Evolutionary conservation across 2,113 vertebrate species (phyloP).

Genomic region (Alosa alosa): DNA sequence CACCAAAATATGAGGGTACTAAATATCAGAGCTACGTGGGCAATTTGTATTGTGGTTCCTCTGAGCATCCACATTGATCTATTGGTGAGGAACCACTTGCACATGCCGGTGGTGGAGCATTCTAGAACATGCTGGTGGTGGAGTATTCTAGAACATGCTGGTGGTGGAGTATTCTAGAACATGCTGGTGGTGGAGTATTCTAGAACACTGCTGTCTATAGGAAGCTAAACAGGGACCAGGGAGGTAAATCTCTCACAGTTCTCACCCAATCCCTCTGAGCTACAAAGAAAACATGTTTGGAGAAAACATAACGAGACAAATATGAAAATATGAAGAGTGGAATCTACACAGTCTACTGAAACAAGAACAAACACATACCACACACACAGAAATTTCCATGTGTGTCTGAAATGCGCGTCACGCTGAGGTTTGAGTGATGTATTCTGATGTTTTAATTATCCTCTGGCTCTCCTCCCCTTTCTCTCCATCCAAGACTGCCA

Average conservation of each 20-base stretch:
- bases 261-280: not conserved
- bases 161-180: too few relatives aligned
- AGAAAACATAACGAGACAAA: not conserved
- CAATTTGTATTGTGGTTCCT: not conserved
- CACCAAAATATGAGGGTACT: not conserved
- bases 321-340: not conserved
- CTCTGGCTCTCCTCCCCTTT: not conserved
- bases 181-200: too few relatives aligned
- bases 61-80: not conserved
- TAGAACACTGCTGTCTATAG: not conserved
- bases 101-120: not conserved
- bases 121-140: not conserved
- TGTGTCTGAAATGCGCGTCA: not conserved
- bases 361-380: not conserved
- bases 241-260: not conserved
- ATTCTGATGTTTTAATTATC: not conserved
- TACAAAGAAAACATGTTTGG: constrained; percentile 22
- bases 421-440: not conserved
- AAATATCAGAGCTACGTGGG: not conserved
- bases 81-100: not conserved
- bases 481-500: not conserved
- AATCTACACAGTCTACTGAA: not conserved
- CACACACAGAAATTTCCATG: not conserved
- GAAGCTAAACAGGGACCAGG: not conserved
- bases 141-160: not conserved